Evolutionary conservation across 2,113 vertebrate species (phyloP).

Genomic region (Boulengeromyrus knoepffleri): DNA sequence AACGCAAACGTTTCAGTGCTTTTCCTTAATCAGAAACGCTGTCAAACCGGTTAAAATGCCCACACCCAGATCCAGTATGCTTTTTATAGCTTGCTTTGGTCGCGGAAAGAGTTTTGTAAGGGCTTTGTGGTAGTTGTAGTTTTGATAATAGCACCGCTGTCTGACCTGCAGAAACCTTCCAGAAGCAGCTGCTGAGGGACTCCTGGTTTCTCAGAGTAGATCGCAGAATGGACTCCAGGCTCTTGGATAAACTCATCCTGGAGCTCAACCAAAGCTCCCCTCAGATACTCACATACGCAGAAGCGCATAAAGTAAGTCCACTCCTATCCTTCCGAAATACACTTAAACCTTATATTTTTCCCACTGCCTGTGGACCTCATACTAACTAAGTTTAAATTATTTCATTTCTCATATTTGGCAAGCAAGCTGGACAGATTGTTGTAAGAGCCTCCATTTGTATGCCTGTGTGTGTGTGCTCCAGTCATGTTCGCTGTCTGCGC

Average conservation of each 20-base stretch:
- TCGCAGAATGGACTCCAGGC: slow-evolving; percentile 70
- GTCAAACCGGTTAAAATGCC: background rate
- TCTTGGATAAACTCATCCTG: slow-evolving; percentile 83
- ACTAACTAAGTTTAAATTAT: background rate
- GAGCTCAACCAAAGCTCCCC: slow-evolving; percentile 93
- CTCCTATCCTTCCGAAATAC: background rate
- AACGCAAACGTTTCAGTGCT: background rate
- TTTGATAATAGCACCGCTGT: background rate
- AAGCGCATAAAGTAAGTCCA: slow-evolving; percentile 76
- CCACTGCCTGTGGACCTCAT: background rate
- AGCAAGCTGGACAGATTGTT: background rate
- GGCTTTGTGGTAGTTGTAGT: background rate
- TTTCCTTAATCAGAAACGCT: background rate
- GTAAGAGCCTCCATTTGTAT: background rate
- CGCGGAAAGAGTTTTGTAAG: background rate
- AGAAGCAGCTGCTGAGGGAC: slow-evolving; percentile 78
- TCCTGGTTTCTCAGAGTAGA: slow-evolving; percentile 68
- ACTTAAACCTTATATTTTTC: background rate
- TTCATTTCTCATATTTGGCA: background rate
- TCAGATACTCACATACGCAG: slow-evolving; percentile 84
- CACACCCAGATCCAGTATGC: background rate
- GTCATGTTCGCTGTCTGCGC: background rate
- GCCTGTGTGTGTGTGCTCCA: background rate
- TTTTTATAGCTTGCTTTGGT: background rate
- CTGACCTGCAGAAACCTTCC: slow-evolving; percentile 55